A percentile compares a stretch with the other conserved stretches of the same genome.
Conservation (phyloP, 2,113 vertebrate genomes). For the Jacana jacana region DNA sequence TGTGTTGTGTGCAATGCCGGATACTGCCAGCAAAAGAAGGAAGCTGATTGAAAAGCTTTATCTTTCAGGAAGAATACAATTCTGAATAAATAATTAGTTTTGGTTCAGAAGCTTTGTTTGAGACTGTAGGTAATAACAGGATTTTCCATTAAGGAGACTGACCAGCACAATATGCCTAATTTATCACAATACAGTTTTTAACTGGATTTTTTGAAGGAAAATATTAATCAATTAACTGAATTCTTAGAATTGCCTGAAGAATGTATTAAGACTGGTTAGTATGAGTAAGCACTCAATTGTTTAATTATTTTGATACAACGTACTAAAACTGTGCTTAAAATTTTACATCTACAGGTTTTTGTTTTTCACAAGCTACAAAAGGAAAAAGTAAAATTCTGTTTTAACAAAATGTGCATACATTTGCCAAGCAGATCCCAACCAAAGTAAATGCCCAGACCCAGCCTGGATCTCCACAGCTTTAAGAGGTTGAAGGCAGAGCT, state of each 20-base stretch:
- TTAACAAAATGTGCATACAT: neutral
- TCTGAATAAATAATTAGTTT: neutral
- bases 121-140: neutral
- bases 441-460: neutral
- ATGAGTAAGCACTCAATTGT: neutral
- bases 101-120: neutral
- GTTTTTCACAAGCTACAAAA: neutral
- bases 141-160: neutral
- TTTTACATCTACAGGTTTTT: neutral
- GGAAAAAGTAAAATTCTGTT: neutral
- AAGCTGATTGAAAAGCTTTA: neutral
- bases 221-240: neutral
- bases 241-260: neutral
- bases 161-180: neutral
- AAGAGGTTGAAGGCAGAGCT: neutral
- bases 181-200: neutral
- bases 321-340: neutral
- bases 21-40: neutral
- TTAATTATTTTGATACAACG: neutral
- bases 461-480: fast-evolving
- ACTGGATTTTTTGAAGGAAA: neutral
- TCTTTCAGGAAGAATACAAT: neutral
- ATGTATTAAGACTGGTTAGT: neutral
- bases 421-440: neutral
- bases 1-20: fast-evolving